Conservation (phyloP, 1,140 invertebrate species). For the Paraescarpia echinospica region DNA sequence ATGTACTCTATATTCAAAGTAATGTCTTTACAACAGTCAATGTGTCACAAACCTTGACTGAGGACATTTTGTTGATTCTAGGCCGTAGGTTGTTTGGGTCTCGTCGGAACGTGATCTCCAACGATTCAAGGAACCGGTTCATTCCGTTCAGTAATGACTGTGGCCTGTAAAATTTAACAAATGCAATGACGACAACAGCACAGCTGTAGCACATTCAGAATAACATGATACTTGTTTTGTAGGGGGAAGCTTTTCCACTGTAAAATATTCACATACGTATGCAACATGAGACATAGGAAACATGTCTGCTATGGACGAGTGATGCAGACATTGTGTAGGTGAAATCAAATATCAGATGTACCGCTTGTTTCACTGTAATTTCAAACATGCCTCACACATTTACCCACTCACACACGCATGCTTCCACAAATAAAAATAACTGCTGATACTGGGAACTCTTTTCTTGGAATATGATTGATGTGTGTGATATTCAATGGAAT, state of each 20-base stretch:
- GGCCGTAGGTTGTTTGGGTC: conserved; percentile 99
- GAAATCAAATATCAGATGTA: too few species aligned
- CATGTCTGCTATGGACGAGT: too few species aligned
- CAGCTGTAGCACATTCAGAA: neutral
- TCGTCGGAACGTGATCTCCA: conserved; percentile 96
- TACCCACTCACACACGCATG: too few species aligned
- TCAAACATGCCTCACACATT: too few species aligned
- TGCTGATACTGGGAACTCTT: too few species aligned
- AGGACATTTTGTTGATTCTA: conserved; percentile 95
- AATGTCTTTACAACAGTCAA: neutral
- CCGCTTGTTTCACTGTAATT: too few species aligned
- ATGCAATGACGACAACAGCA: neutral
- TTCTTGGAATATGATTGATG: too few species aligned
- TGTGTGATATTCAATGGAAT: too few species aligned
- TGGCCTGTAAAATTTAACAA: conserved; percentile 62
- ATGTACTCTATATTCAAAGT: too few species aligned
- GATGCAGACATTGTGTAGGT: too few species aligned
- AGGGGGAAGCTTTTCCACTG: neutral
- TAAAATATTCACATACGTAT: neutral
- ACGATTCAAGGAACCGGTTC: conserved; percentile 95
- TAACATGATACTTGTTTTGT: neutral
- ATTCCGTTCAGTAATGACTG: conserved; percentile 95
- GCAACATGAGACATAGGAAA: too few species aligned
- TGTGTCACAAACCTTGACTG: conserved; percentile 77
- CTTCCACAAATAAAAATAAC: too few species aligned